Percentiles rank a stretch among this genome's conserved stretches.
Evolutionary conservation across 2,113 vertebrate genomes (phyloP).

Genomic region (Osmerus mordax): DNA sequence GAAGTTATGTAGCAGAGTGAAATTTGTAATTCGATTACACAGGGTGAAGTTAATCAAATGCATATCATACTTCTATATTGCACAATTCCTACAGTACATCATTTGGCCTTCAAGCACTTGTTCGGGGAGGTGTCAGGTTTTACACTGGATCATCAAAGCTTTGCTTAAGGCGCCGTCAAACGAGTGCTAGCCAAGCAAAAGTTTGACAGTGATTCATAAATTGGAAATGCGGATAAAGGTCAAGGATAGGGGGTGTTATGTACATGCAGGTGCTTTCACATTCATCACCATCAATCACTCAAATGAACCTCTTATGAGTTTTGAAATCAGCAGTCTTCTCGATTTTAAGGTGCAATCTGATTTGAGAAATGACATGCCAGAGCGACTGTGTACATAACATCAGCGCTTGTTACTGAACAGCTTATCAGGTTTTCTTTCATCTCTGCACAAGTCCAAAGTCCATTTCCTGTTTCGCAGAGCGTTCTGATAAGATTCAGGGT

Average conservation of each 20-base stretch:
- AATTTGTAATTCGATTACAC: neutral
- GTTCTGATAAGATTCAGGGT: conserved; percentile 17
- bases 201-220: conserved; percentile 55
- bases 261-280: conserved; percentile 40
- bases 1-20: conserved; percentile 11
- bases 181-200: conserved; percentile 37
- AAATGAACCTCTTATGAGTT: neutral
- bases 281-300: conserved; percentile 1
- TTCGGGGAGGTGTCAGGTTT: conserved; percentile 46
- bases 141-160: conserved; percentile 46
- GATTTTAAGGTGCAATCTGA: conserved; percentile 9
- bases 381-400: neutral
- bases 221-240: conserved; percentile 49
- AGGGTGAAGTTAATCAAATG: neutral
- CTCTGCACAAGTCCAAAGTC: conserved; percentile 50
- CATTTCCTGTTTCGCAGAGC: conserved; percentile 32
- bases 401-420: neutral
- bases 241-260: conserved; percentile 24
- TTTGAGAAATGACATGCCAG: conserved; percentile 11
- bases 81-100: conserved; percentile 47
- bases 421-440: conserved; percentile 55
- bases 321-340: conserved; percentile 10
- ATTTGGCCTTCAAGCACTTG: conserved; percentile 36
- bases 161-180: conserved; percentile 38
- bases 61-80: neutral